phyloP scores from a whole-genome alignment of 2,888 invertebrate genomes.

The Euclidia mi region DNA sequence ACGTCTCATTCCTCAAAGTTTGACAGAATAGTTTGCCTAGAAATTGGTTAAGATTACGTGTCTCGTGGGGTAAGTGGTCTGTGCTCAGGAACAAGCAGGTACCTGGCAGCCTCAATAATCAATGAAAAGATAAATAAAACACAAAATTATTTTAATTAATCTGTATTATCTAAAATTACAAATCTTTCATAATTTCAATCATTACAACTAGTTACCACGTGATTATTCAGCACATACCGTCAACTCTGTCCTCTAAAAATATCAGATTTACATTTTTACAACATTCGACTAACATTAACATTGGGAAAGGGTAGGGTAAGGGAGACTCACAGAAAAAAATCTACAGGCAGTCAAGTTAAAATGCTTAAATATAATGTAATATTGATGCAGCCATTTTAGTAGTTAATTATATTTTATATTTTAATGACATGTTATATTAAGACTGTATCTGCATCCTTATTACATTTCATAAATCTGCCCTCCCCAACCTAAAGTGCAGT shows the following conservation, averaged over 20 bases:
- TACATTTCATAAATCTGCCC: constrained; percentile 13
- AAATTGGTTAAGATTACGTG: too few relatives aligned
- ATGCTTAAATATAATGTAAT: constrained; percentile 34
- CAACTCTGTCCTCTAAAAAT: constrained; percentile 81
- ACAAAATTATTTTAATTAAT: constrained; percentile 71
- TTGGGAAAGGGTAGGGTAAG: constrained; percentile 7
- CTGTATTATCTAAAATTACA: constrained; percentile 89
- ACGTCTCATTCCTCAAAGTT: too few relatives aligned
- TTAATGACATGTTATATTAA: constrained; percentile 16
- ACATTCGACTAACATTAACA: constrained; percentile 64
- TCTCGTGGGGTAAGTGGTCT: too few relatives aligned
- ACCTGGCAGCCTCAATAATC: too few relatives aligned
- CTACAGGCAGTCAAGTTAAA: constrained; percentile 32
- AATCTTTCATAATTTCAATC: constrained; percentile 85
- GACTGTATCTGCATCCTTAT: constrained; percentile 14
- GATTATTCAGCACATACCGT: constrained; percentile 82
- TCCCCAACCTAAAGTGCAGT: too few relatives aligned
- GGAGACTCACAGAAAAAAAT: constrained; percentile 8
- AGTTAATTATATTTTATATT: constrained; percentile 14
- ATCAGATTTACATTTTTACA: constrained; percentile 88
- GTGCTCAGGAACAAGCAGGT: too few relatives aligned
- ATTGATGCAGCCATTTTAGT: constrained; percentile 6
- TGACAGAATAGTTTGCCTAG: too few relatives aligned
- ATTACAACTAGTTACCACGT: constrained; percentile 80
- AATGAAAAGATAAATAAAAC: constrained; percentile 60